These are phyloP conservation scores for Setipinna tenuifilis DNA, from an alignment of 2,797 vertebrate species.

Conservation along the genomic window DNA sequence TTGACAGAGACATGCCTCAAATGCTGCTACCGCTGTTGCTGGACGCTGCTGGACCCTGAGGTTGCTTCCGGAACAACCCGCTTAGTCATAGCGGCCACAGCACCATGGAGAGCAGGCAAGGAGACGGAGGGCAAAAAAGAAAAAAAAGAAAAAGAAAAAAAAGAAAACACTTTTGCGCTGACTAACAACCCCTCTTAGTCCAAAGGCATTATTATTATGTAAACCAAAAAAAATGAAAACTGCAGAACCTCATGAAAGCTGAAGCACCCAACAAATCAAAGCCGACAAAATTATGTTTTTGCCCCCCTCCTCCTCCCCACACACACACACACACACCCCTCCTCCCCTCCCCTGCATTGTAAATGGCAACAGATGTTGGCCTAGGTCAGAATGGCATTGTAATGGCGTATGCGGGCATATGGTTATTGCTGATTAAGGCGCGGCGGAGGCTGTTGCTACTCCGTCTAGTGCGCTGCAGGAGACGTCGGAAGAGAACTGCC, in stretches of 20 bases:
- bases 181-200: not conserved
- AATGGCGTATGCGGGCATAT: constrained; percentile 78
- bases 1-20: no score
- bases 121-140: no score
- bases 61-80: no score
- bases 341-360: constrained; percentile 61
- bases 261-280: constrained; percentile 77
- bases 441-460: constrained; percentile 63
- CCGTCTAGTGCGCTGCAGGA: not conserved
- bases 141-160: not conserved
- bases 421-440: constrained; percentile 80
- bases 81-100: no score
- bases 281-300: constrained; percentile 76
- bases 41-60: no score
- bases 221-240: constrained; percentile 59
- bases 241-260: constrained; percentile 69
- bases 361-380: constrained; percentile 79
- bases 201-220: constrained; percentile 34
- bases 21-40: no score
- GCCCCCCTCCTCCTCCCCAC: constrained; percentile 40
- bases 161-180: not conserved
- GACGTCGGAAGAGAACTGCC: not conserved
- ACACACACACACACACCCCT: no score
- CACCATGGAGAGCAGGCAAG: no score
- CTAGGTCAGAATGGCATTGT: constrained; percentile 72